Conservation (phyloP, 2,113 vertebrate species). For the Hemicordylus capensis region DNA sequence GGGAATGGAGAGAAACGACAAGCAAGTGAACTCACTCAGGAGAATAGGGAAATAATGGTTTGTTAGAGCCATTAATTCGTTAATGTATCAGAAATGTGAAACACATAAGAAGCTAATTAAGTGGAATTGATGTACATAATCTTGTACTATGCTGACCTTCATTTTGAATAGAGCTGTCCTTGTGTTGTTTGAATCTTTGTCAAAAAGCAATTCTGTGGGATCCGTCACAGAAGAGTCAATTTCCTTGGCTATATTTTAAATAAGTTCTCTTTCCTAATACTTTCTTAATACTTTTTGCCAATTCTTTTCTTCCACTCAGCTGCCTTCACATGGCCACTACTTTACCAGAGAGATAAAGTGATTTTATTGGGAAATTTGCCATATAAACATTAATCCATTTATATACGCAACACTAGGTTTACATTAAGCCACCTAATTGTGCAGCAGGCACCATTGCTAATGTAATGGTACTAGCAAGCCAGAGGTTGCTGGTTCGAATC, state of each 20-base stretch:
- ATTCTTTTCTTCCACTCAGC: background rate
- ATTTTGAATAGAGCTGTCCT: conserved; percentile 36
- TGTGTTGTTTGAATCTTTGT: conserved; percentile 8
- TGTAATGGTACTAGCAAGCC: too few relatives aligned
- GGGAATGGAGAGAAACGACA: conserved; percentile 17
- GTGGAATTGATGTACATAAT: conserved; percentile 51
- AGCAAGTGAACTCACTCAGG: conserved; percentile 34
- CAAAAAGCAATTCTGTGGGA: background rate
- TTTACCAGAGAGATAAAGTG: background rate
- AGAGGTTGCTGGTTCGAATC: too few relatives aligned
- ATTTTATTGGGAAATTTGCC: background rate
- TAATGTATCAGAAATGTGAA: conserved; percentile 60
- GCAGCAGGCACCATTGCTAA: too few relatives aligned
- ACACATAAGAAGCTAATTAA: conserved; percentile 63
- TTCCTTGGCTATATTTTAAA: conserved; percentile 27
- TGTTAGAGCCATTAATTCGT: conserved; percentile 63
- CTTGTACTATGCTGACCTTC: conserved; percentile 34
- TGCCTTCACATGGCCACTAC: conserved; percentile 32
- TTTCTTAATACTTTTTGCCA: conserved; percentile 6
- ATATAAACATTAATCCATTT: background rate
- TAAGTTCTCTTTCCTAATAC: background rate
- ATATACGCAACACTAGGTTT: background rate
- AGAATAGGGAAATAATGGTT: conserved; percentile 35
- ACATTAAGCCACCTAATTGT: too few relatives aligned
- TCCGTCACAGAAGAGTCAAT: background rate